Evolutionary conservation across 37 sponge, comb jelly and placozoan species (phyloP), one percentile per base, ranked within the genome.

Genomic region (Geodia barretti): DNA sequence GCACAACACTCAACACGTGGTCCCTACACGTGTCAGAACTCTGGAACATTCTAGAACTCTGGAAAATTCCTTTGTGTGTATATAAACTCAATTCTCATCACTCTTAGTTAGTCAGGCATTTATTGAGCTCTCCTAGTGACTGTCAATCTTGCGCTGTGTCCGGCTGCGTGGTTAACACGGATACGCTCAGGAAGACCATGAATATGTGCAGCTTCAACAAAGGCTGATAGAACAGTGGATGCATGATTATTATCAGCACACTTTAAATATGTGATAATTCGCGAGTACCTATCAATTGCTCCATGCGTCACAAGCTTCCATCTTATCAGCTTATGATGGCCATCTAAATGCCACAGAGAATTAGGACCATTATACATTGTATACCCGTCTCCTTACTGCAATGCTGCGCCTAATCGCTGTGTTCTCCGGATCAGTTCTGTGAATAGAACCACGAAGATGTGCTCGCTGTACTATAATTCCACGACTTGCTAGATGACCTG

Each of bases 241-340:
- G 78, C 83, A 9, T 64, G 54, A 47, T 47, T 47, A 14, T 47
- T 47, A 47, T 64, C 64, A 19, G 72, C 23, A 43, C 81, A 80
- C 1, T 28, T 25, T 14, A 88, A 70, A 28, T 64, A 88, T 1
- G 60, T 36, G 21, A 88, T 82, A 2, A 33, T 68, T 14, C 89
- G 38, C 61, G 81, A 74, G 68, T 64, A 82, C n/a, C 88, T 83
- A 82, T 82, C 88, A 38, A 81, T 75, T 19, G 40, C 75, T 35
- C 74, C 83, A 73, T 86, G 87, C 43, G 80, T 79, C 26, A 86
- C 87, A 20, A 86, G 72, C n/a, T 79, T 26, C 80, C 80, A 86
- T 14, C 74, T 82, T 54, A 86, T 86, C 0, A 86, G 74, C 70
- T 86, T 86, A 41, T 86, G 87, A 41, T 86, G 81, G 37, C 72